Conservation (phyloP, 2,113 vertebrate species). For the Nansenia antarctica region DNA sequence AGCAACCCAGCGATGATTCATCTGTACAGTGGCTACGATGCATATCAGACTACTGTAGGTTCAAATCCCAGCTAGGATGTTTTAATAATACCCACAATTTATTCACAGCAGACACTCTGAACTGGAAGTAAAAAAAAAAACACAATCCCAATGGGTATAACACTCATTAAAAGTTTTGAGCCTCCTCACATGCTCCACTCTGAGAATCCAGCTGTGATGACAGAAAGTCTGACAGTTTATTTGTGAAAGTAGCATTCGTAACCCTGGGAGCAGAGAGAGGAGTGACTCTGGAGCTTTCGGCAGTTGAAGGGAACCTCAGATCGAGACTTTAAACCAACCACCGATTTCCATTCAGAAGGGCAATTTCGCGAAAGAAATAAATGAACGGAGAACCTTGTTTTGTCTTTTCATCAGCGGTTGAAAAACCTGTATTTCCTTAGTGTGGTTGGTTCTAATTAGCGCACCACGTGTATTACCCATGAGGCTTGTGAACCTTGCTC, state of each 20-base stretch:
- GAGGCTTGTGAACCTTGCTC: slow-evolving; percentile 46
- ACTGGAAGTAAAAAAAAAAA: neutral
- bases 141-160: slow-evolving; percentile 3
- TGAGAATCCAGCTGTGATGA: slow-evolving; percentile 38
- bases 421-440: slow-evolving; percentile 55
- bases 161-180: slow-evolving; percentile 60
- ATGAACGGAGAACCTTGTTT: slow-evolving; percentile 13
- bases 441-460: slow-evolving; percentile 65
- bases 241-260: slow-evolving; percentile 10
- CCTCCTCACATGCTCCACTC: slow-evolving; percentile 15
- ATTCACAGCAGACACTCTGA: slow-evolving; percentile 24
- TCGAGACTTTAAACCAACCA: slow-evolving; percentile 47
- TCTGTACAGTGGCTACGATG: neutral
- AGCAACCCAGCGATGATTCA: slow-evolving; percentile 15
- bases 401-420: slow-evolving; percentile 48
- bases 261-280: slow-evolving; percentile 20
- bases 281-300: slow-evolving; percentile 31
- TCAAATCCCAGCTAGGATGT: slow-evolving; percentile 16
- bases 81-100: slow-evolving; percentile 28
- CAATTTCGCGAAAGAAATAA: slow-evolving; percentile 30
- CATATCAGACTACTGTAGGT: slow-evolving; percentile 7
- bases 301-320: slow-evolving; percentile 57
- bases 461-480: slow-evolving; percentile 51
- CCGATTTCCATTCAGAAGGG: slow-evolving; percentile 39
- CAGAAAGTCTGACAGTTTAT: slow-evolving; percentile 28